Percentiles rank a stretch among this genome's conserved stretches.
These are phyloP conservation scores for Conops quadrifasciatus DNA, from an alignment of 2,888 invertebrate species.

Conservation along the genomic window DNA sequence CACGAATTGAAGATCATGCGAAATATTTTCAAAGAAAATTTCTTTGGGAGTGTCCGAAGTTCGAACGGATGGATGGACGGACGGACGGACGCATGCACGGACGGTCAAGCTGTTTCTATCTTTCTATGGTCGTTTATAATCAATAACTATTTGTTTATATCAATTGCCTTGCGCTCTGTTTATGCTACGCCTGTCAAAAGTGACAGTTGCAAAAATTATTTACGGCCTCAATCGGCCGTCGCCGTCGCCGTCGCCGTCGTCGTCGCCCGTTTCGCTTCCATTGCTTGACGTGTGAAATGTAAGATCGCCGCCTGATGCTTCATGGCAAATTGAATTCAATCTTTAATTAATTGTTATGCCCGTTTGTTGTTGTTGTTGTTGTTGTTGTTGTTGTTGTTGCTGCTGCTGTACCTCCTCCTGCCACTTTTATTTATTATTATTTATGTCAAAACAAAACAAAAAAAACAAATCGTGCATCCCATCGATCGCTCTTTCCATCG, in stretches of 20 bases:
- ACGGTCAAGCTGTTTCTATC: not conserved
- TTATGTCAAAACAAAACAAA: slow-evolving; percentile 19
- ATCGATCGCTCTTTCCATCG: slow-evolving; percentile 22
- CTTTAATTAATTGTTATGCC: slow-evolving; percentile 10
- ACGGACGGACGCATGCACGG: too few species aligned
- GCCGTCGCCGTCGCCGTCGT: too few species aligned
- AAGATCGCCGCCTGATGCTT: slow-evolving; percentile 4
- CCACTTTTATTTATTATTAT: slow-evolving; percentile 30
- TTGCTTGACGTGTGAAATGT: not conserved
- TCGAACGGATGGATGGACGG: too few species aligned
- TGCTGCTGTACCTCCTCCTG: slow-evolving; percentile 13
- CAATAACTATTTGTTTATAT: slow-evolving; percentile 3
- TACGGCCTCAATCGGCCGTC: slow-evolving; percentile 9
- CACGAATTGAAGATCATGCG: not conserved
- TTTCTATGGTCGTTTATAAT: not conserved
- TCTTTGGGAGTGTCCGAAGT: not conserved
- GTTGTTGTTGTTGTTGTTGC: not conserved
- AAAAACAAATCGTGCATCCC: slow-evolving; percentile 20
- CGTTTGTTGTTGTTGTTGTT: slow-evolving; percentile 8
- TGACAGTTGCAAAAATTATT: slow-evolving; percentile 25
- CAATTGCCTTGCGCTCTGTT: slow-evolving; percentile 1
- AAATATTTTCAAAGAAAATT: slow-evolving; percentile 1
- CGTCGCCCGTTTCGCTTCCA: not conserved
- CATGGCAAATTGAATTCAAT: slow-evolving; percentile 19
- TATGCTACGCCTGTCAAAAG: slow-evolving; percentile 23